phyloP scores from a whole-genome alignment of 2,113 vertebrate species.

The Carollia perspicillata region DNA sequence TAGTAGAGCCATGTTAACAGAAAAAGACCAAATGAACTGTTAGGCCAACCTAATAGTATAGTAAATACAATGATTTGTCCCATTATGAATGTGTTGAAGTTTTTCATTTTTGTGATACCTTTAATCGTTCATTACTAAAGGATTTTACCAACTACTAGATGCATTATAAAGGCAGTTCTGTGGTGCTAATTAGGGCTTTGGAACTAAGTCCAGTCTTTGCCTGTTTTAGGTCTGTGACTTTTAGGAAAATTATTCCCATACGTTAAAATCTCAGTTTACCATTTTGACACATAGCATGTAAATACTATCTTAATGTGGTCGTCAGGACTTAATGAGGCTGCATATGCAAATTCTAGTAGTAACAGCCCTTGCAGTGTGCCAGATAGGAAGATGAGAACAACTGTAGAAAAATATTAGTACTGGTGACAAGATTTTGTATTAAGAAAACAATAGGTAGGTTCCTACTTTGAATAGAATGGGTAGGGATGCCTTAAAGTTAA shows the following conservation, averaged over 20 bases:
- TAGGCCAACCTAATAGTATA: background rate
- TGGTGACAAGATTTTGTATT: background rate
- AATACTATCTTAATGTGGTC: background rate
- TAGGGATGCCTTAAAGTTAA: background rate
- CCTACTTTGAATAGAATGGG: background rate
- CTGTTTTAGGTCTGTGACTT: conserved; percentile 13
- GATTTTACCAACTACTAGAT: background rate
- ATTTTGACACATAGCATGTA: background rate
- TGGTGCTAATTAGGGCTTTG: background rate
- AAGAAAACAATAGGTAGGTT: background rate
- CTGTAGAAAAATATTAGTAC: background rate
- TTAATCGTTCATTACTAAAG: background rate
- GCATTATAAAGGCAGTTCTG: background rate
- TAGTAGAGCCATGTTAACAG: too few relatives aligned
- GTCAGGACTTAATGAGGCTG: background rate
- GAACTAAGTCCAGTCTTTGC: background rate
- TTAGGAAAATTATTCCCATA: background rate
- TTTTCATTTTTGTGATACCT: background rate
- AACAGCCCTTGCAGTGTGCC: background rate
- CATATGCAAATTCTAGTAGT: background rate
- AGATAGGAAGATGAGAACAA: background rate
- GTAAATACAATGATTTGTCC: background rate
- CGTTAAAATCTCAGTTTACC: conserved; percentile 24
- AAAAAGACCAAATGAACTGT: too few relatives aligned
- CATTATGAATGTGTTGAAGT: background rate